Evolutionary conservation across 1,140 invertebrate genomes (phyloP).

Genomic region (Monochamus saltuarius): DNA sequence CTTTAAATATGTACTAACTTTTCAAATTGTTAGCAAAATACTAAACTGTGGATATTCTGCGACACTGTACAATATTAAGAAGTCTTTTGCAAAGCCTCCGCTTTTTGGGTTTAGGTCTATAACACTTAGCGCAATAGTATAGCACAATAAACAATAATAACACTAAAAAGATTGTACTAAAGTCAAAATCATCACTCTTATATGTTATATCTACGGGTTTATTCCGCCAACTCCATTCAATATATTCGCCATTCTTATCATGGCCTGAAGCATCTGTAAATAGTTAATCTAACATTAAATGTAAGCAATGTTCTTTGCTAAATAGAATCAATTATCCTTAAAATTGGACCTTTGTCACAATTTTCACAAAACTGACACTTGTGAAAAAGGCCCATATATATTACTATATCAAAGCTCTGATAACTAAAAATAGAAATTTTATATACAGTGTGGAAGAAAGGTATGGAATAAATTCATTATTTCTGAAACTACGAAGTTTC

Average conservation of each 20-base stretch:
- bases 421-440: background rate
- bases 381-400: background rate
- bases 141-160: slow-evolving; percentile 35
- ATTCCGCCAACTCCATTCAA: slow-evolving; percentile 48
- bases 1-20: slow-evolving; percentile 1
- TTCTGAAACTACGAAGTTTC: no score
- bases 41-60: slow-evolving; percentile 40
- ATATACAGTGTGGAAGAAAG: background rate
- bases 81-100: slow-evolving; percentile 43
- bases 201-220: slow-evolving; percentile 26
- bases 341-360: background rate
- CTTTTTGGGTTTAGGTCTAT: slow-evolving; percentile 44
- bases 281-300: slow-evolving; percentile 38
- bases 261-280: slow-evolving; percentile 35
- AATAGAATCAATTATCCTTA: slow-evolving; percentile 1
- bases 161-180: slow-evolving; percentile 36
- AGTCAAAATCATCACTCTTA: slow-evolving; percentile 35
- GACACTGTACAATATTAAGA: slow-evolving; percentile 39
- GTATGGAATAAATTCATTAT: no score
- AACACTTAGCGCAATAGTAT: slow-evolving; percentile 39
- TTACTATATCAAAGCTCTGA: background rate
- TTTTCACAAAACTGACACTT: background rate
- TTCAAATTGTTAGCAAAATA: slow-evolving; percentile 6
- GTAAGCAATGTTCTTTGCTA: slow-evolving; percentile 6
- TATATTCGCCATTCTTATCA: slow-evolving; percentile 35